Evolutionary conservation across 1,140 invertebrate species (phyloP).

Genomic region (Zaprionus ornatus): DNA sequence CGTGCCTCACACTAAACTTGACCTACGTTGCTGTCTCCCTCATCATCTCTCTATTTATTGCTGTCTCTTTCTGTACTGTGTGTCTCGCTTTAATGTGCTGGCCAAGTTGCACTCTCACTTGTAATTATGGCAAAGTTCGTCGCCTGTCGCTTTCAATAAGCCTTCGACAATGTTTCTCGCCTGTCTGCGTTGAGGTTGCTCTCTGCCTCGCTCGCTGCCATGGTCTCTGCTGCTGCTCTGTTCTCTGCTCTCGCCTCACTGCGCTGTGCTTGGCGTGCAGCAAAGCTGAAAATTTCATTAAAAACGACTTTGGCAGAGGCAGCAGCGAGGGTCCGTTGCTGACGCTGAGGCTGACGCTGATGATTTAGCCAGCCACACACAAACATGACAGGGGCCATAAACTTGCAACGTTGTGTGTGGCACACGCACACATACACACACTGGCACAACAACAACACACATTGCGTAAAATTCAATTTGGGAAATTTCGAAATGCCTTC

Average conservation of each 20-base stretch:
- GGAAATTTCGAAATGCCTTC: conserved; percentile 1
- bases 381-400: conserved; percentile 57
- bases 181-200: conserved; percentile 48
- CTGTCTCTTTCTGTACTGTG: neutral
- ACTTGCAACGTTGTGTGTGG: conserved; percentile 52
- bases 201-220: neutral
- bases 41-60: neutral
- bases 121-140: conserved; percentile 68
- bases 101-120: conserved; percentile 19
- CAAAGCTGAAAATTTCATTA: conserved; percentile 73
- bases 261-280: conserved; percentile 20
- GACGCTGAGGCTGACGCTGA: neutral
- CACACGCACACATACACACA: conserved; percentile 9
- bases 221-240: neutral
- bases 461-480: conserved; percentile 68
- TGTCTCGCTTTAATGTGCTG: conserved; percentile 18
- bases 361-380: conserved; percentile 41
- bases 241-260: neutral
- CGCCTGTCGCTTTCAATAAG: conserved; percentile 50
- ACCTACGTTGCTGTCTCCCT: neutral
- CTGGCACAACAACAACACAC: conserved; percentile 19
- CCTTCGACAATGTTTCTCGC: conserved; percentile 50
- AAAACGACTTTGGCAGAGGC: conserved; percentile 55
- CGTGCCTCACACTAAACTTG: neutral
- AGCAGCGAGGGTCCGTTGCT: neutral